Evolutionary conservation across 1,140 invertebrate genomes (phyloP), one percentile per base, ranked within the genome.

Genomic region (Globodera ellingtonae): DNA sequence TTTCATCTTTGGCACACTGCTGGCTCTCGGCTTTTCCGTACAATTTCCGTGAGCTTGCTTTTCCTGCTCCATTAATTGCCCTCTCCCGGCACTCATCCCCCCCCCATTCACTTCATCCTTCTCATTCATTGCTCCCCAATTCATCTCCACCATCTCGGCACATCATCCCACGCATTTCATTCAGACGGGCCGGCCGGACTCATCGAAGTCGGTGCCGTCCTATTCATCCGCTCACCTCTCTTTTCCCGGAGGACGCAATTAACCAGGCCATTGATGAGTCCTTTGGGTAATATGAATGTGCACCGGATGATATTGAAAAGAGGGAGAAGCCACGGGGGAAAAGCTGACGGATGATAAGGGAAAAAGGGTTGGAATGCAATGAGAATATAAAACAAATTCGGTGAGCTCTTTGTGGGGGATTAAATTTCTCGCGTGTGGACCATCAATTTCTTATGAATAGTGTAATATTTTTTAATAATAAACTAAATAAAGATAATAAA

Each of bases 231-330:
- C 56, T 62, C 56, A 62, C 56, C 56, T 62, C 56, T 62, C 56
- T 62, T 62, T 62, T 62, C 56, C 56, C 56, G 56, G 15, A 62
- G 56, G 56, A 62, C 15, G 56, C 56, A 62, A 62, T 62, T 62
- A 62, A 62, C 56, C 56, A 18, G 56, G 56, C 56, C 56, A 62
- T 62, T 62, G 56, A 62, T 62, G 56, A 62, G 56, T 62, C 56
- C 56, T 62, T 62, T 62, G 56, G 56, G 56, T 62, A 62, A 62
- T 62, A 62, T 62, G 56, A 62, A 62, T 18, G 56, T 62, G 56
- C 7, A 52, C 56, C 56, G 10, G 10, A 62, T 62, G 56, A 62
- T 62, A 62, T 18, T 18, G 50, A 52, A 52, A 52, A 52, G 56
- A 15, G 15, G 56, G 56, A 62, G 52, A 52, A 10, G 52, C 52